These are phyloP conservation scores for Sclerurus mexicanus DNA, from an alignment of 2,113 vertebrate species.

Conservation along the genomic window DNA sequence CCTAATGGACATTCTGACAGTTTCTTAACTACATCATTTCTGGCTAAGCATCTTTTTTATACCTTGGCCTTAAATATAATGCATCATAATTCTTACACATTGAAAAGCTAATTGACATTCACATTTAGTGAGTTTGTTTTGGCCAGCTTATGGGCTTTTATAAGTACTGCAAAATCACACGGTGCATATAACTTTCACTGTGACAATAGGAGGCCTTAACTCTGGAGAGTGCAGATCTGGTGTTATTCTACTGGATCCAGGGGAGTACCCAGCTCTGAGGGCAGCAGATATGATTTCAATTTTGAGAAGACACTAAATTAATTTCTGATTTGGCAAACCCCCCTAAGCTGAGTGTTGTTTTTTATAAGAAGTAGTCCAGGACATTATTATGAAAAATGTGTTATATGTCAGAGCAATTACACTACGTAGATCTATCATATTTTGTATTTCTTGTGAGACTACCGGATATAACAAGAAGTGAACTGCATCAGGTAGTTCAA, in stretches of 20 bases:
- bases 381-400: background rate
- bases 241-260: background rate
- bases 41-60: background rate
- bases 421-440: background rate
- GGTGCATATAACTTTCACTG: background rate
- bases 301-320: conserved; percentile 20
- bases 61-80: background rate
- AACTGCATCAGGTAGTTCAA: background rate
- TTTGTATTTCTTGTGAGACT: background rate
- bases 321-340: conserved; percentile 4
- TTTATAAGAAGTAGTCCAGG: background rate
- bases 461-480: background rate
- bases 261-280: background rate
- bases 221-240: background rate
- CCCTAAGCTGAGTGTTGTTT: background rate
- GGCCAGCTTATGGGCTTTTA: background rate
- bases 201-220: background rate
- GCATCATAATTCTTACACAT: background rate
- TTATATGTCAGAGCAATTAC: background rate
- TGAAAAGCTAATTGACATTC: conserved; percentile 33
- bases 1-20: conserved; percentile 14
- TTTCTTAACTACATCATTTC: background rate
- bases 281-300: background rate
- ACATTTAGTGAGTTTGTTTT: conserved; percentile 25
- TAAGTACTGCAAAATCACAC: background rate